Evolutionary conservation across 1,140 invertebrate genomes (phyloP).

Genomic region (Cheumatopsyche charites): DNA sequence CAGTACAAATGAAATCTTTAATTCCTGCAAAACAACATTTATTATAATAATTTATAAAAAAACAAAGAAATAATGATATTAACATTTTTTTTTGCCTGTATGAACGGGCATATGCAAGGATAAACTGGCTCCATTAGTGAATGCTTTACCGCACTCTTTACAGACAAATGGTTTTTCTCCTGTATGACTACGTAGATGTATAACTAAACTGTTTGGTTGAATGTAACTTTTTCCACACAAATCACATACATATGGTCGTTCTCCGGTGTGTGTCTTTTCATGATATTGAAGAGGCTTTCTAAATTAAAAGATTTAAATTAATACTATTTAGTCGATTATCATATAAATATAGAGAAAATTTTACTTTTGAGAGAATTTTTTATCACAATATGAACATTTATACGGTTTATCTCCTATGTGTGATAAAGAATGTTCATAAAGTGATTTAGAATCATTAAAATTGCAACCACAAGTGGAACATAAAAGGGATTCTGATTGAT

Average conservation of each 20-base stretch:
- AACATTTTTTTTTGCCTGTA: slow-evolving; percentile 46
- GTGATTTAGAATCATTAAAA: slow-evolving; percentile 33
- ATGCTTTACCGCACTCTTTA: slow-evolving; percentile 44
- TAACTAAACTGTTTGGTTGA: slow-evolving; percentile 52
- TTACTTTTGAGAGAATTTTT: slow-evolving; percentile 45
- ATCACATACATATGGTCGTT: slow-evolving; percentile 42
- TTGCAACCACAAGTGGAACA: slow-evolving; percentile 27
- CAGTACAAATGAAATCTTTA: slow-evolving; percentile 45
- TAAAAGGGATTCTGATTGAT: background rate
- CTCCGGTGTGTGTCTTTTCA: slow-evolving; percentile 46
- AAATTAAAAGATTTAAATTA: slow-evolving; percentile 29
- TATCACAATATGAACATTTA: slow-evolving; percentile 41
- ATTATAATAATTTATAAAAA: slow-evolving; percentile 59
- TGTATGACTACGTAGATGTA: slow-evolving; percentile 62
- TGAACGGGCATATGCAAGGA: slow-evolving; percentile 45
- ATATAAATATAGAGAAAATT: background rate
- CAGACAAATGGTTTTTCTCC: slow-evolving; percentile 53
- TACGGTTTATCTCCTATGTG: slow-evolving; percentile 40
- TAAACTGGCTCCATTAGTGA: slow-evolving; percentile 44
- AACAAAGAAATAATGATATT: slow-evolving; percentile 63
- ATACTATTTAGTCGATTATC: background rate
- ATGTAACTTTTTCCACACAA: slow-evolving; percentile 45
- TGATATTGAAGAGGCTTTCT: slow-evolving; percentile 46
- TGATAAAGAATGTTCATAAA: slow-evolving; percentile 26
- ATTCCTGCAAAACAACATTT: slow-evolving; percentile 37